A percentile compares a stretch with the other conserved stretches of the same genome.
Evolutionary conservation across 2,888 invertebrate genomes (phyloP).

Genomic region (Leptopilina drosophilae): DNA sequence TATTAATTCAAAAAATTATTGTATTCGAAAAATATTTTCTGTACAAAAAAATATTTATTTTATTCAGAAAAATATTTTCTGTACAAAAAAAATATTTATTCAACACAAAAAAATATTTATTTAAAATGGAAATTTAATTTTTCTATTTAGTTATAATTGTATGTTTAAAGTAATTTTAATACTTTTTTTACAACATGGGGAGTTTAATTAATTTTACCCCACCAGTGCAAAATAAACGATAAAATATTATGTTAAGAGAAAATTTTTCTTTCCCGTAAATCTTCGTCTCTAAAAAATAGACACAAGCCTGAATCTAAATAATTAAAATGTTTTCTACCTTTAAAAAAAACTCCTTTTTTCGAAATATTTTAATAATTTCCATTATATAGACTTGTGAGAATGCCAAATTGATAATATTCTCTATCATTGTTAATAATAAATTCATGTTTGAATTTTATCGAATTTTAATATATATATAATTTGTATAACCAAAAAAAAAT

Average conservation of each 20-base stretch:
- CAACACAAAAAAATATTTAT: not conserved
- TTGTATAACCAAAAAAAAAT: not conserved
- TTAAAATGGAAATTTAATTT: not conserved
- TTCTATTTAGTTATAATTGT: not conserved
- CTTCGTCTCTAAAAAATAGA: not conserved
- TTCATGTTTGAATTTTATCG: constrained; percentile 11
- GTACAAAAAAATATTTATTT: too few species aligned
- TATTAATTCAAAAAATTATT: too few species aligned
- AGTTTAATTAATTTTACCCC: not conserved
- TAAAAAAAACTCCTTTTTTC: constrained; percentile 11
- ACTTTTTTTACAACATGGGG: not conserved
- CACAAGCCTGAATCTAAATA: constrained; percentile 15
- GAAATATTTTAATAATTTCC: not conserved
- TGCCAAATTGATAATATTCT: constrained; percentile 10
- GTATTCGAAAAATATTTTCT: too few species aligned
- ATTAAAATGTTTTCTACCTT: constrained; percentile 8
- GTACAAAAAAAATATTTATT: not conserved
- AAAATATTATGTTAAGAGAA: not conserved
- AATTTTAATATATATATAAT: constrained; percentile 23
- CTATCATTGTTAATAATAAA: not conserved
- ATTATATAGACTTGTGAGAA: not conserved
- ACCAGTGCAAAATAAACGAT: not conserved
- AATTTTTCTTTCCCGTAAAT: not conserved
- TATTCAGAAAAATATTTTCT: too few species aligned
- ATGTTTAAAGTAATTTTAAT: not conserved